These are phyloP conservation scores for Rhyacophila brunnea DNA, from an alignment of 1,140 invertebrate genomes.

Conservation along the genomic window DNA sequence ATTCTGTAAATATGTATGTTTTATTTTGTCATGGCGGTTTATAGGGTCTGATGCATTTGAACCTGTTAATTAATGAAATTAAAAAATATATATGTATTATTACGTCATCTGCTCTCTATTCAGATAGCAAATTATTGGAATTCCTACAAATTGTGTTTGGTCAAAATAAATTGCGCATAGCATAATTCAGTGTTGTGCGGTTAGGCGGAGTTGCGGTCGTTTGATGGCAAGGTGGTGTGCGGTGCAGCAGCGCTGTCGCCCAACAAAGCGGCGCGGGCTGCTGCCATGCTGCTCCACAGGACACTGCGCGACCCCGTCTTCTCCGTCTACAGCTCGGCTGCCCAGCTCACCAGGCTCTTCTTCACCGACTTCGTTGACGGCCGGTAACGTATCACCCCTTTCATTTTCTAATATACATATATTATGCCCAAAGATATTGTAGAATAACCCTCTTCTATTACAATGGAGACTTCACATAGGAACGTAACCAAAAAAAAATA, in stretches of 20 bases:
- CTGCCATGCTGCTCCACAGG: constrained; percentile 73
- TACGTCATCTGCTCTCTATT: too few relatives aligned
- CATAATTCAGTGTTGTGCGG: background rate
- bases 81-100: too few relatives aligned
- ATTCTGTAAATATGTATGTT: too few relatives aligned
- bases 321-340: constrained; percentile 77
- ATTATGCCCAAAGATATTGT: too few relatives aligned
- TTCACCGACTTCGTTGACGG: constrained; percentile 77
- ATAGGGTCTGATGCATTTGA: too few relatives aligned
- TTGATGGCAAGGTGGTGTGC: constrained; percentile 48
- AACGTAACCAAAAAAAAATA: too few relatives aligned
- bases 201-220: constrained; percentile 59
- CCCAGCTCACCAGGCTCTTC: constrained; percentile 74
- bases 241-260: constrained; percentile 43
- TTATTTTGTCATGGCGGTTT: too few relatives aligned
- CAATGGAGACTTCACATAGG: too few relatives aligned
- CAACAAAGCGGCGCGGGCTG: constrained; percentile 77
- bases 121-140: too few relatives aligned
- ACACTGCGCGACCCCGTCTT: constrained; percentile 82
- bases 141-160: background rate
- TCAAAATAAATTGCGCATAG: background rate
- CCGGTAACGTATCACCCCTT: constrained; percentile 53
- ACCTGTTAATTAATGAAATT: too few relatives aligned
- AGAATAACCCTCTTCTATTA: too few relatives aligned
- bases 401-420: too few relatives aligned